Conservation (phyloP, 2,888 invertebrate genomes). For the Ophion slaviceki region DNA sequence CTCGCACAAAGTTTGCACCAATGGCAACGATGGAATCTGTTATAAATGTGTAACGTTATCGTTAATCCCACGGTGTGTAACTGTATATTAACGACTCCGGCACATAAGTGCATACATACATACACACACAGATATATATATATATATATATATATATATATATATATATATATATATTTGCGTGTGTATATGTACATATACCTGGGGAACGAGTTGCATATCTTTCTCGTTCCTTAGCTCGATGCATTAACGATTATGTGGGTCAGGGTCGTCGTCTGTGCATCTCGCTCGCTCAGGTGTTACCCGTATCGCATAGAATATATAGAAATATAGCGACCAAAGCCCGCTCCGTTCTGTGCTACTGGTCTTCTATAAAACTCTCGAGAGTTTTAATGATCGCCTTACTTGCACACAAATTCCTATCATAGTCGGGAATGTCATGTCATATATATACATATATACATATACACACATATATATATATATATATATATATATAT, state of each 20-base stretch:
- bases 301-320: conserved; percentile 25
- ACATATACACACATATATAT: no score
- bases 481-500: no score
- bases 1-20: conserved; percentile 11
- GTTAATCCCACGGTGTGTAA: conserved; percentile 71
- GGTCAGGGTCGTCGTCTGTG: conserved; percentile 81
- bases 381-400: conserved; percentile 29
- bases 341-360: conserved; percentile 11
- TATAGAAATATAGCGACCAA: not conserved
- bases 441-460: not conserved
- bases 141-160: not conserved
- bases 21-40: conserved; percentile 45
- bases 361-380: conserved; percentile 12
- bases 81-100: conserved; percentile 70
- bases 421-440: not conserved
- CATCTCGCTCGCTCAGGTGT: conserved; percentile 72
- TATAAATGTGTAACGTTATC: conserved; percentile 63
- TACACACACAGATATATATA: not conserved
- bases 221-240: conserved; percentile 53
- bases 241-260: conserved; percentile 77
- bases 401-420: not conserved
- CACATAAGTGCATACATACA: conserved; percentile 32
- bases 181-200: conserved; percentile 1
- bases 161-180: not conserved
- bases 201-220: conserved; percentile 37